These are phyloP conservation scores for Eupeodes luniger DNA, from an alignment of 2,888 invertebrate species.

Conservation along the genomic window DNA sequence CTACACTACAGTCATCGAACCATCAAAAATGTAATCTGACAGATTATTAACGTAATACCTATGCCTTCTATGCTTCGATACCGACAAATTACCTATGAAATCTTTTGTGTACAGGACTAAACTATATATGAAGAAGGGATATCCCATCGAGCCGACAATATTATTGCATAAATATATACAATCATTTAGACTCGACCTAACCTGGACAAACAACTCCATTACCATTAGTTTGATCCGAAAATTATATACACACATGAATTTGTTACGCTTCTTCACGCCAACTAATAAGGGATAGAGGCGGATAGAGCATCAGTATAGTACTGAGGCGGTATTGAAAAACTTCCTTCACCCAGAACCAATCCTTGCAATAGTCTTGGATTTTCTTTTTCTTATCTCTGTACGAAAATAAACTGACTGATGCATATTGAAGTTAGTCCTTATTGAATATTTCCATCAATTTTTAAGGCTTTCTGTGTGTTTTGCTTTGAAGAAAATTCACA, in stretches of 20 bases:
- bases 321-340: background rate
- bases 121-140: constrained; percentile 2
- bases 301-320: background rate
- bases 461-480: constrained; percentile 24
- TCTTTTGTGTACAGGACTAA: constrained; percentile 13
- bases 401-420: background rate
- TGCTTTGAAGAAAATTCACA: constrained; percentile 58
- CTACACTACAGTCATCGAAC: constrained; percentile 37
- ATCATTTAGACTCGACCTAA: background rate
- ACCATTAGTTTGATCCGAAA: constrained; percentile 71
- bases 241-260: constrained; percentile 62
- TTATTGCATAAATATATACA: constrained; percentile 20
- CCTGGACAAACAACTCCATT: constrained; percentile 61
- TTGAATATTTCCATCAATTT: constrained; percentile 56
- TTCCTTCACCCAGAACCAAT: background rate
- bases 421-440: constrained; percentile 5
- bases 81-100: constrained; percentile 62
- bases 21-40: constrained; percentile 72
- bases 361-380: constrained; percentile 31
- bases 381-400: constrained; percentile 5
- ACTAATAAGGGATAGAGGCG: constrained; percentile 42
- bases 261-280: constrained; percentile 66
- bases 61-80: constrained; percentile 12
- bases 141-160: constrained; percentile 23
- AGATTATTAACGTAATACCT: constrained; percentile 72